A percentile compares a stretch with the other conserved stretches of the same genome.
These are phyloP conservation scores for Leuctra nigra DNA, from an alignment of 2,888 invertebrate genomes.

Conservation along the genomic window DNA sequence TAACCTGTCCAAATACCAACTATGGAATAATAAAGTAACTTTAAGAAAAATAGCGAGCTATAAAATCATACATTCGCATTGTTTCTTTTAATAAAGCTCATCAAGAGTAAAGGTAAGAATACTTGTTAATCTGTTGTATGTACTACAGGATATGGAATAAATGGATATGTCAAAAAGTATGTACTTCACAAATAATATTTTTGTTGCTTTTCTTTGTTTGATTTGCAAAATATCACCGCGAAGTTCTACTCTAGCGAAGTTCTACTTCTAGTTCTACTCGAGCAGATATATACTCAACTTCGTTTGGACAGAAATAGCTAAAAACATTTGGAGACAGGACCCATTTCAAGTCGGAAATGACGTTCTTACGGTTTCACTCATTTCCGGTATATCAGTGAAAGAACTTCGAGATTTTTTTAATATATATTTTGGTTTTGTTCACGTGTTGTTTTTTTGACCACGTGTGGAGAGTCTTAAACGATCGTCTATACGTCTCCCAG, in stretches of 20 bases:
- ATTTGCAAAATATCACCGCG: too few species aligned
- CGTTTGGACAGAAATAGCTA: neutral
- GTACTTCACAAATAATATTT: too few species aligned
- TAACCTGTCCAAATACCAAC: constrained; percentile 13
- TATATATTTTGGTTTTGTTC: constrained; percentile 3
- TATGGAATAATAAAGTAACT: constrained; percentile 5
- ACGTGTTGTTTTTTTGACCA: constrained; percentile 15
- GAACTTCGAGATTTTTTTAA: too few species aligned
- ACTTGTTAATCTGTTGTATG: too few species aligned
- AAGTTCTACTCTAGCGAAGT: too few species aligned
- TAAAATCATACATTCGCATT: too few species aligned
- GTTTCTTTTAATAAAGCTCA: too few species aligned
- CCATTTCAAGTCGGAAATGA: constrained; percentile 1
- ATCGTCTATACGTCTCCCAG: neutral
- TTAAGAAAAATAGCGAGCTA: too few species aligned
- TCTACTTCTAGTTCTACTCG: neutral
- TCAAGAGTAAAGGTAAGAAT: too few species aligned
- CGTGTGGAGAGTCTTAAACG: constrained; percentile 10
- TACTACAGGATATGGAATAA: too few species aligned
- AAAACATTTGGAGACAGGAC: neutral
- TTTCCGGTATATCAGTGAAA: constrained; percentile 15
- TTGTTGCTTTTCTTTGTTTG: too few species aligned
- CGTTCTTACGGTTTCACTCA: constrained; percentile 2
- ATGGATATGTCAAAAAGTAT: too few species aligned
- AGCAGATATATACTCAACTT: neutral